Percentiles rank a stretch among this genome's conserved stretches.
Conservation (phyloP, 2,113 vertebrate genomes). For the Colius striatus region DNA sequence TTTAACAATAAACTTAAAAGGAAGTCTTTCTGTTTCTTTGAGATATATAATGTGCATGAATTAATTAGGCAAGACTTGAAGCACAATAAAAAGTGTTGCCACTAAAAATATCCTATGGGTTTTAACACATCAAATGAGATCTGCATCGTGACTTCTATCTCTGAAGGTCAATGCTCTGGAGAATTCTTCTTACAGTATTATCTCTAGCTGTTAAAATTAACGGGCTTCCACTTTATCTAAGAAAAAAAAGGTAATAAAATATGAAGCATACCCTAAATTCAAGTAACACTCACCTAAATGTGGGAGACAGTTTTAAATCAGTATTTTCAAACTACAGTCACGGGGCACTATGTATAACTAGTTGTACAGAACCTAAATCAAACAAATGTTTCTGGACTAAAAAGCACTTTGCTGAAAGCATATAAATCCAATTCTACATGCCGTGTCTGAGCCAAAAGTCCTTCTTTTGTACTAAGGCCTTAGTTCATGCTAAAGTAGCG, state of each 20-base stretch:
- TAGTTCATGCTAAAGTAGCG: neutral
- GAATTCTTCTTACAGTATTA: constrained; percentile 8
- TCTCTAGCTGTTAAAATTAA: constrained; percentile 9
- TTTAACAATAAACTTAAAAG: neutral
- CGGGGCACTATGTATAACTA: neutral
- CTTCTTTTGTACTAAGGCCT: neutral
- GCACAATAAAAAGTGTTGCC: neutral
- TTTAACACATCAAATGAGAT: constrained; percentile 6
- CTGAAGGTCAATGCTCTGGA: neutral
- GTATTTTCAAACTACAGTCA: neutral
- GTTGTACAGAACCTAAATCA: neutral
- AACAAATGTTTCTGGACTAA: neutral
- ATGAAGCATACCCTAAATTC: neutral
- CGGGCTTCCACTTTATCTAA: neutral
- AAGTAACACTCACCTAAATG: neutral
- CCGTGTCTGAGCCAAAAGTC: neutral
- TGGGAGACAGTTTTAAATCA: constrained; percentile 25
- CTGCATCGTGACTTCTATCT: neutral
- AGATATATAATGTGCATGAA: neutral
- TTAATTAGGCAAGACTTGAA: neutral
- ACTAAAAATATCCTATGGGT: neutral
- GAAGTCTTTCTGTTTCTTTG: neutral
- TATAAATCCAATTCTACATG: neutral
- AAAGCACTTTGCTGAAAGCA: neutral
- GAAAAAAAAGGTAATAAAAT: constrained; percentile 20